These are phyloP conservation scores for Epsilonema sp. DNA, from an alignment of 2,888 invertebrate species.

Conservation along the genomic window DNA sequence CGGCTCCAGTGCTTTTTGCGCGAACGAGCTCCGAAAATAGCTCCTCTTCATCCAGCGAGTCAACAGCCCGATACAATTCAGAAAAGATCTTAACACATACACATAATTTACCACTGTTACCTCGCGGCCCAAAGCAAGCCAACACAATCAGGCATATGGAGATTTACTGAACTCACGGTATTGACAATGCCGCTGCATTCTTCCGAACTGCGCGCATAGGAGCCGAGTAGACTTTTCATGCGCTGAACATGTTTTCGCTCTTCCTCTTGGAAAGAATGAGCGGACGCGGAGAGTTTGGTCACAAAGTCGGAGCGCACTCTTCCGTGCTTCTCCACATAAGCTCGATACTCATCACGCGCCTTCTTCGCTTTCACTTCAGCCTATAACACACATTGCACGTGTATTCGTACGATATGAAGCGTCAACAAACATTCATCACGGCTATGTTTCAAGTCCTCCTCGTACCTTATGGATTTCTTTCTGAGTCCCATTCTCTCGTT, in stretches of 20 bases:
- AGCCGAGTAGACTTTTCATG: conserved; percentile 9
- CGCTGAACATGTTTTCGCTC: conserved; percentile 19
- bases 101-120: background rate
- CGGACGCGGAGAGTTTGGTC: conserved; percentile 57
- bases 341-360: conserved; percentile 79
- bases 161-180: conserved; percentile 14
- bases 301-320: conserved; percentile 78
- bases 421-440: too few relatives aligned
- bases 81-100: conserved; percentile 50
- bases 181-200: conserved; percentile 15
- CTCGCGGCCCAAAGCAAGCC: too few relatives aligned
- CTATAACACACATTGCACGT: too few relatives aligned
- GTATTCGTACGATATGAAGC: too few relatives aligned
- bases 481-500: conserved; percentile 61
- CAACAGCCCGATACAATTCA: conserved; percentile 73
- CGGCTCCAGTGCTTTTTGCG: conserved; percentile 74
- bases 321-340: conserved; percentile 74
- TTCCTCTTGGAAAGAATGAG: conserved; percentile 10
- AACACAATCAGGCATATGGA: background rate
- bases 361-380: conserved; percentile 77
- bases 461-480: conserved; percentile 74
- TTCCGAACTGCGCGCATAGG: conserved; percentile 15
- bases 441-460: too few relatives aligned
- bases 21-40: conserved; percentile 72
- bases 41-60: conserved; percentile 75